Conservation (phyloP, 2,888 invertebrate species). For the Dendrolimus houi region DNA sequence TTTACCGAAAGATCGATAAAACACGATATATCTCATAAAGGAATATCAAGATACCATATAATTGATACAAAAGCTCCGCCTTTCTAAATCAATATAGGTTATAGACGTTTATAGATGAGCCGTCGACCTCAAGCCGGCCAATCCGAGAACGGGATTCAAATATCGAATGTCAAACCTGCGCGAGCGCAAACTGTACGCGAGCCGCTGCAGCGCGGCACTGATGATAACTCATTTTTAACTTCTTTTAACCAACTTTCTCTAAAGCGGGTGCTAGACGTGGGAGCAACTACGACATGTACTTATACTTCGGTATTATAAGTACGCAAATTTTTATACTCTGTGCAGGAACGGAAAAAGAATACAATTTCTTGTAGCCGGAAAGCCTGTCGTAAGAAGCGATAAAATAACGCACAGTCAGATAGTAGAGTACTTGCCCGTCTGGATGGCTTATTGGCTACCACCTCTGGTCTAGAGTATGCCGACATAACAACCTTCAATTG, state of each 20-base stretch:
- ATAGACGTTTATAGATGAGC: slow-evolving; percentile 24
- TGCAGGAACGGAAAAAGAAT: too few species aligned
- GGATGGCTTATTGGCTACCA: too few species aligned
- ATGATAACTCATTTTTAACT: slow-evolving; percentile 41
- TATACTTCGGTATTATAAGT: too few species aligned
- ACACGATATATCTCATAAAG: slow-evolving; percentile 5
- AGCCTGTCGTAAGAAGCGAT: too few species aligned
- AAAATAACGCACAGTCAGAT: too few species aligned
- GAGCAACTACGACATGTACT: too few species aligned
- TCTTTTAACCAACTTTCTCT: slow-evolving; percentile 1
- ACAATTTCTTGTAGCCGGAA: too few species aligned
- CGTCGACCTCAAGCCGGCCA: slow-evolving; percentile 33
- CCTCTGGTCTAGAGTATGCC: too few species aligned
- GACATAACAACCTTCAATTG: too few species aligned
- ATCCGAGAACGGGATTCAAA: slow-evolving; percentile 36
- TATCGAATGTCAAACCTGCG: slow-evolving; percentile 41
- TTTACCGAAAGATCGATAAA: neutral
- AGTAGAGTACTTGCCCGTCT: too few species aligned
- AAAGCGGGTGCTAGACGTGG: too few species aligned
- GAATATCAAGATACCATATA: neutral
- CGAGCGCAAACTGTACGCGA: slow-evolving; percentile 14
- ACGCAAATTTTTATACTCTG: too few species aligned
- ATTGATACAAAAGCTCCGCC: neutral
- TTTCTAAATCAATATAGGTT: slow-evolving; percentile 9
- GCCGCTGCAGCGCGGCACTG: slow-evolving; percentile 1